Base-by-base conservation (phyloP, 1,140 invertebrate genomes). In the Drosophila navojoa region DNA sequence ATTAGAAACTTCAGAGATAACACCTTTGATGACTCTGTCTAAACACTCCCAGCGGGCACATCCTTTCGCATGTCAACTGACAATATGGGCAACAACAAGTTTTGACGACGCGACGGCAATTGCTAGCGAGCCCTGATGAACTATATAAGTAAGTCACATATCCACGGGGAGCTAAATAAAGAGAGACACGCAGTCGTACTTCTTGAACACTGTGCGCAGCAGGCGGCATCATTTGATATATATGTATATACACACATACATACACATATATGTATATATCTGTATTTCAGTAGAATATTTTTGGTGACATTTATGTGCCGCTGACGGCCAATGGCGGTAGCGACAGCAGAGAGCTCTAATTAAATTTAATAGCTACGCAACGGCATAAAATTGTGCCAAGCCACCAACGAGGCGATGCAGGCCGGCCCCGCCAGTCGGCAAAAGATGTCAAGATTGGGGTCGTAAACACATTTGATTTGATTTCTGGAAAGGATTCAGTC, bases 401-500 rank as follows among this genome's bases (percentile, higher is more conserved):
- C 81, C 79, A 90, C 81, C 81, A 87, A 79, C 73, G 76, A 79
- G 74, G 76, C 45, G 11, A 15, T 4, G 40, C 13, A 15, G 40
- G 7, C 11, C 2, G 15, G n/a, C 5, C n/a, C 7, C 7, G 42
- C 13, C 11, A 44, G 42, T n/a, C n/a, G 42, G 42, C n/a, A 9
- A 25, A 47, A 27, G 49, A 63, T 10, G 54, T 49, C 44, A 53
- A 71, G 54, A 42, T 10, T 40, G 32, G 75, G 29, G 70, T 87
- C 76, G 75, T 90, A 90, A 90, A 90, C 77, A 81, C 74, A 84
- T 86, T 84, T 81, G 70, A 90, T 90, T 90, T 85, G 79, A 90
- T 90, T 90, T 82, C 77, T 90, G 68, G 71, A 82, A 90, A 82
- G 86, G 79, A 79, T 79, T 77, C 64, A 55, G 45, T 59, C 71